Evolutionary conservation across 2,113 vertebrate genomes (phyloP), one percentile per base, ranked within the genome.

Genomic region (Marmota flaviventris): DNA sequence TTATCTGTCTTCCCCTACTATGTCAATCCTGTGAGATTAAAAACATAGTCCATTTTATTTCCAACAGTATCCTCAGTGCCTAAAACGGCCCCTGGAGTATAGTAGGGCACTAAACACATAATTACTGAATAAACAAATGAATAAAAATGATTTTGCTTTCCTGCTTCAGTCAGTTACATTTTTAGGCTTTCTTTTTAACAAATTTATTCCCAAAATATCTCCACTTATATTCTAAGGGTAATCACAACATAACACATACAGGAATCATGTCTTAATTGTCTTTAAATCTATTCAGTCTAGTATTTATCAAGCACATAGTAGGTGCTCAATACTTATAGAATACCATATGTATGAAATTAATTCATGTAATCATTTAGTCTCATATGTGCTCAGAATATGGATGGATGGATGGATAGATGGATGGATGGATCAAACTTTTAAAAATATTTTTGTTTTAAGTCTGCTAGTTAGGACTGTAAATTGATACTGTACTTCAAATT

Each of bases 371-470:
- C 16, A 67, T 51, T 76, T 88, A 61, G 70, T 63, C 10, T 77
- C 45, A n/a, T 76, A 48, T 72, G 25, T 84, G 37, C 22, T 85
- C 34, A 89, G 34, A 78, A 83, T 9, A 72, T 92, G 25, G 12
- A 82, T 82, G 7, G 20, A 61, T 61, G 22, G n/a, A 37, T 70
- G 48, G 42, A 79, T 25, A 72, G 51, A 81, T 39, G 78, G 34
- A 84, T 81, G 24, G 14, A 61, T 75, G 34, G 32, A 45, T 14
- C 2, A 81, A 56, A 10, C 48, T 27, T 72, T 77, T 87, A 0
- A 91, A 70, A 69, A 70, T 34, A 79, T 8, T 42, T 79, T 82
- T 94, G 5, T 63, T 51, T 69, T 85, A 93, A 96, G 22, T 13
- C 48, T 72, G 1, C 20, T 89, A 32, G 12, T 58, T 91, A 10